Conservation (phyloP, 2,888 invertebrate genomes). For the Drosophila ezoana region DNA sequence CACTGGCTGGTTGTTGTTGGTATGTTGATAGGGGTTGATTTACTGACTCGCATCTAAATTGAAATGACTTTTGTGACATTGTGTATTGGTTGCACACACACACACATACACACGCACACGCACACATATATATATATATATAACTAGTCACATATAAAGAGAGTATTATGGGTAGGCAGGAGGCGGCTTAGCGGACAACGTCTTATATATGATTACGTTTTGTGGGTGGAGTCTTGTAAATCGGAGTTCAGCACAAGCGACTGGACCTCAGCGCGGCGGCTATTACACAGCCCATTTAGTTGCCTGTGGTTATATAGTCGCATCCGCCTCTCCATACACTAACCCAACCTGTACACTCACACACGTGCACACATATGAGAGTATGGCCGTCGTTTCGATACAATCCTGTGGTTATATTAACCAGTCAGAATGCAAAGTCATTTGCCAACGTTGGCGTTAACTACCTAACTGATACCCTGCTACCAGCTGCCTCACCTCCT, state of each 20-base stretch:
- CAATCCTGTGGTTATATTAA: slow-evolving; percentile 84
- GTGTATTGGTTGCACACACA: slow-evolving; percentile 70
- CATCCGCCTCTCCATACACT: slow-evolving; percentile 13
- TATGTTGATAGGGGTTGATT: slow-evolving; percentile 85
- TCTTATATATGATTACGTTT: slow-evolving; percentile 51
- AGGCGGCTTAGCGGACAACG: slow-evolving; percentile 41
- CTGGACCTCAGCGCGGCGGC: slow-evolving; percentile 17
- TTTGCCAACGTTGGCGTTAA: slow-evolving; percentile 51
- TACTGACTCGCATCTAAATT: slow-evolving; percentile 85
- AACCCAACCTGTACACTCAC: slow-evolving; percentile 2
- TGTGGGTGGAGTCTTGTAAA: slow-evolving; percentile 78
- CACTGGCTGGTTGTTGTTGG: slow-evolving; percentile 74
- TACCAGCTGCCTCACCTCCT: slow-evolving; percentile 8
- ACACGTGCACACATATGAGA: neutral
- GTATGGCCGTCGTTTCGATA: slow-evolving; percentile 56
- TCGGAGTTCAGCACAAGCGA: slow-evolving; percentile 11
- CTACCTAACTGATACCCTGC: slow-evolving; percentile 29
- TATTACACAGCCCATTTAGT: slow-evolving; percentile 66
- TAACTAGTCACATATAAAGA: slow-evolving; percentile 7
- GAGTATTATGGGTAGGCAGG: neutral
- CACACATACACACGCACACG: slow-evolving; percentile 16
- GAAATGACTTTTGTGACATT: slow-evolving; percentile 83
- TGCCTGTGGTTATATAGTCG: slow-evolving; percentile 43
- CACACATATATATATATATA: neutral
- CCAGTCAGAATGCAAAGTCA: slow-evolving; percentile 84